phyloP scores from a whole-genome alignment of 2,888 invertebrate genomes.

The Megastigmus dorsalis region DNA sequence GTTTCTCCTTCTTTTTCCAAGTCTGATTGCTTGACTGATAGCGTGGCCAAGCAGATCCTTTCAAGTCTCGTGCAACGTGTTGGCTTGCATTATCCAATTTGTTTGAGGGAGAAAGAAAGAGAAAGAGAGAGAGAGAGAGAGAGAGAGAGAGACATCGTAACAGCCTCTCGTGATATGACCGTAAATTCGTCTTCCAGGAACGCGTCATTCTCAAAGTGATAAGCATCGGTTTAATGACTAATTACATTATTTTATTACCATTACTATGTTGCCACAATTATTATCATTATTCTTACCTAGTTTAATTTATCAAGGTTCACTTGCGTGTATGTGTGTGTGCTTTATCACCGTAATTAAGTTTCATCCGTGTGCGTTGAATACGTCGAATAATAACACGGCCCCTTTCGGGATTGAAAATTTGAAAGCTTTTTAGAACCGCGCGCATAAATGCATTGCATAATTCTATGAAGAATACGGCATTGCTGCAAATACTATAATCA shows the following conservation, averaged over 20 bases:
- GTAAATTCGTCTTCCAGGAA: constrained; percentile 50
- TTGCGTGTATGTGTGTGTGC: too few species aligned
- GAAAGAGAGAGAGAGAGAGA: background rate
- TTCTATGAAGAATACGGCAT: too few species aligned
- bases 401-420: background rate
- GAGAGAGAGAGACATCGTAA: background rate
- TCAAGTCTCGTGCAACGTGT: constrained; percentile 23
- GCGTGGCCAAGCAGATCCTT: background rate
- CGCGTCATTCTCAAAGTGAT: constrained; percentile 46
- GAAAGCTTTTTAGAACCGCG: background rate
- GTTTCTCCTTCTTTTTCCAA: background rate
- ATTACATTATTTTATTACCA: constrained; percentile 50
- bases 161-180: constrained; percentile 30
- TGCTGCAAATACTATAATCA: too few species aligned
- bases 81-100: constrained; percentile 54
- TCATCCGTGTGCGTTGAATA: constrained; percentile 3
- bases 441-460: too few species aligned
- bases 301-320: constrained; percentile 43
- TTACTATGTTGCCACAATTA: constrained; percentile 43
- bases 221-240: constrained; percentile 49
- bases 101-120: constrained; percentile 21
- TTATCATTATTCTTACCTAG: constrained; percentile 35
- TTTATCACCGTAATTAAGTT: constrained; percentile 21
- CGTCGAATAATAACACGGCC: constrained; percentile 14
- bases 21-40: background rate